Evolutionary conservation across 2,113 vertebrate genomes (phyloP), one percentile per base, ranked within the genome.

Genomic region (Clinocottus analis): DNA sequence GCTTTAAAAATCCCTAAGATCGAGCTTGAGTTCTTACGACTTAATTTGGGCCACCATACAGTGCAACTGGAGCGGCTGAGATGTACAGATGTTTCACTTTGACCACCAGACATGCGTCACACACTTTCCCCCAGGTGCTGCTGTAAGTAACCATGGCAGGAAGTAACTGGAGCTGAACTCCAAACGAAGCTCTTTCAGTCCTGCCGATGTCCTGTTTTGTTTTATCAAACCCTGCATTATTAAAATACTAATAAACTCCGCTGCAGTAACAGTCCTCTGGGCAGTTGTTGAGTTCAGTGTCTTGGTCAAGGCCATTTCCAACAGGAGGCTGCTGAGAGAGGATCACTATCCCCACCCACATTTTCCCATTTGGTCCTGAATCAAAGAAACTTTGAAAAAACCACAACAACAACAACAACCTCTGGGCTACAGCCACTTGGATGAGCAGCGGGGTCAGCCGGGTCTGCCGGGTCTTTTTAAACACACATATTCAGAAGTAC

Each of bases 301-400:
- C 75, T 84, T 70, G 72, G 81, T 89, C 78, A 80, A 82, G 81
- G 87, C 80, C 83, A 72, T 75, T 79, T 80, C 55, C 29, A 45
- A 68, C 70, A 37, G 17, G 17, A 65, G 61, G 64, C 70, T 67
- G 47, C 79, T 83, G 55, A 71, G 51, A 61, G 74, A 80, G 67
- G 66, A 60, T 82, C 76, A 77, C 63, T 73, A 74, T 72, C 51
- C 79, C 69, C 75, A 49, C 78, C 85, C 69, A 85, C 83, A 78
- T 82, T 79, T 75, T 85, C 66, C 29, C 45, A 35, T 74, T 68
- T 47, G 65, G 69, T 75, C 25, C 68, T 14, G 16, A 84, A 67
- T 79, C 41, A 72, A 78, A 25, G n/a, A 55, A 55, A 47, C 41
- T 23, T 25, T 9, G 3, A 29, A 58, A 55, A 55, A 11, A 43